Conservation (phyloP, 1,140 invertebrate genomes). For the Bombus ignitus region DNA sequence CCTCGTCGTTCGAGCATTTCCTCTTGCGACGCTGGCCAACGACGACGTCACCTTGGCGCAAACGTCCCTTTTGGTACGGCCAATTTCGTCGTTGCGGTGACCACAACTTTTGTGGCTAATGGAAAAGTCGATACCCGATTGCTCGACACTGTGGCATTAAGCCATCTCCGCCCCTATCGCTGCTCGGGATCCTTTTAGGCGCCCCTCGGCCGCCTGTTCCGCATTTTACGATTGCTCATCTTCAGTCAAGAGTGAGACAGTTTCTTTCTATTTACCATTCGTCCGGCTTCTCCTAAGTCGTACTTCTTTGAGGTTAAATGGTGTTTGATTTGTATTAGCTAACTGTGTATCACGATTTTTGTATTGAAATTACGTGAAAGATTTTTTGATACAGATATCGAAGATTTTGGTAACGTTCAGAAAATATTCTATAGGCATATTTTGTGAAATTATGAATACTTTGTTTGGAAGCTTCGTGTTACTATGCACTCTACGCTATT, state of each 20-base stretch:
- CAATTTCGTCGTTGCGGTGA: conserved; percentile 78
- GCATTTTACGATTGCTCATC: conserved; percentile 47
- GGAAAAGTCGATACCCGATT: conserved; percentile 81
- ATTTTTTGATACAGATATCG: too few species aligned
- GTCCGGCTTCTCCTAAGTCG: too few species aligned
- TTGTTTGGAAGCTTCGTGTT: too few species aligned
- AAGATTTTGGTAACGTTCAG: neutral
- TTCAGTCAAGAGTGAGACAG: neutral
- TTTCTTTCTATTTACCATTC: neutral
- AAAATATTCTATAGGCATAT: neutral
- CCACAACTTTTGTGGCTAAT: conserved; percentile 79
- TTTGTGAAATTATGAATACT: too few species aligned
- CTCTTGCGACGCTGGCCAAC: conserved; percentile 18
- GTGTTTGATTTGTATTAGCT: neutral
- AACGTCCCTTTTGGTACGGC: conserved; percentile 66
- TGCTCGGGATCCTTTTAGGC: conserved; percentile 35
- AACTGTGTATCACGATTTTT: too few species aligned
- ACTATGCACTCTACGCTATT: too few species aligned
- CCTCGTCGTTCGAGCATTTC: conserved; percentile 45
- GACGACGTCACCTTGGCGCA: conserved; percentile 48
- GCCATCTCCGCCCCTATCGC: conserved; percentile 52
- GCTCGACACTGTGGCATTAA: conserved; percentile 60
- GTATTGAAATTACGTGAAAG: neutral
- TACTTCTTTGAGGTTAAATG: neutral
- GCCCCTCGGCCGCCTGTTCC: conserved; percentile 34